Percentiles rank a stretch among this genome's conserved stretches.
Evolutionary conservation across 2,797 vertebrate species (phyloP).

Genomic region (Argyrosomus regius): DNA sequence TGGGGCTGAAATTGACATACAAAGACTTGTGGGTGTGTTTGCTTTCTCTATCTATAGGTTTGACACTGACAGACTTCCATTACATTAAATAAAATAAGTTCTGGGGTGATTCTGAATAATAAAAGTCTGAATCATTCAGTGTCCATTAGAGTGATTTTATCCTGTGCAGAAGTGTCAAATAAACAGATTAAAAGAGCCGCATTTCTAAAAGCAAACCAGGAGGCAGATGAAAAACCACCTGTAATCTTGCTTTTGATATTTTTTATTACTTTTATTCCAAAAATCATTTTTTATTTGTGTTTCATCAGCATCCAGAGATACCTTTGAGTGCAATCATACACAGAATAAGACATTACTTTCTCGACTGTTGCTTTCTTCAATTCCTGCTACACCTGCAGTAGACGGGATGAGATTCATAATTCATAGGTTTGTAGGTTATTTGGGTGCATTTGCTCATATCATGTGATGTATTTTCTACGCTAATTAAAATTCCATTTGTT

Average conservation of each 20-base stretch:
- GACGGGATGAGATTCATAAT: conserved; percentile 4
- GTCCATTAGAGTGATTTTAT: conserved; percentile 40
- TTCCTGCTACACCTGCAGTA: conserved; percentile 8
- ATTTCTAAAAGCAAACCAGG: conserved; percentile 28
- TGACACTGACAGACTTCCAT: conserved; percentile 22
- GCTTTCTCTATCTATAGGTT: conserved; percentile 15
- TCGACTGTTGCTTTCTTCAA: neutral
- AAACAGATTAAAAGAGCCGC: conserved; percentile 23
- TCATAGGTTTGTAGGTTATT: conserved; percentile 1
- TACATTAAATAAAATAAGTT: conserved; percentile 22
- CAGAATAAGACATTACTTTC: neutral
- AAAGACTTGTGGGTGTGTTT: conserved; percentile 10
- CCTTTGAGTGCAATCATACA: neutral
- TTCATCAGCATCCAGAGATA: conserved; percentile 11
- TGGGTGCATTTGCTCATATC: conserved; percentile 5
- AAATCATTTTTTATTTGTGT: conserved; percentile 20
- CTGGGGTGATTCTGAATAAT: conserved; percentile 1
- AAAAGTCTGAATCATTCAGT: conserved; percentile 27
- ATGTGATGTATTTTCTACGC: conserved; percentile 15
- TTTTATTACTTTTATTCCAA: conserved; percentile 30
- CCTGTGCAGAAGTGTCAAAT: conserved; percentile 30
- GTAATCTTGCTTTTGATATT: conserved; percentile 23
- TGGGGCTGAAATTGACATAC: conserved; percentile 57
- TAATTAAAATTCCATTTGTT: conserved; percentile 45
- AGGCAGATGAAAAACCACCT: conserved; percentile 24